Evolutionary conservation across 2,113 vertebrate species (phyloP), one percentile per base, ranked within the genome.

Genomic region (Pogonocichla stellata): DNA sequence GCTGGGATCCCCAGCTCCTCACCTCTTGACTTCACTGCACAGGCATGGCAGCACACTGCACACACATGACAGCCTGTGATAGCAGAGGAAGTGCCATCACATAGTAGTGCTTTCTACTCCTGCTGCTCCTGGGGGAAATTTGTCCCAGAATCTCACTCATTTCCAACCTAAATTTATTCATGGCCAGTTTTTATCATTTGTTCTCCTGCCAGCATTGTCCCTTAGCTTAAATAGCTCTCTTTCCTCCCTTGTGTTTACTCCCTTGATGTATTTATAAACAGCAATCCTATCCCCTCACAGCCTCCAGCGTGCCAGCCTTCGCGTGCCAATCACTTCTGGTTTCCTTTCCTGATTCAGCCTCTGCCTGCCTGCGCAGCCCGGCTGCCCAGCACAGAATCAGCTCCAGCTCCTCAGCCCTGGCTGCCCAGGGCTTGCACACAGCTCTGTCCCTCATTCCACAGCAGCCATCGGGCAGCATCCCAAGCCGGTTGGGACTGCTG

Each of bases 181-280:
- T 5, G 91, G 80, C 72, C 75, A 83, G 80, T 94, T 94, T 95
- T 85, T 86, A 83, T 60, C 80, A 94, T 96, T 96, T 97, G 86
- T 96, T 97, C 88, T 95, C 4, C 1, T 61, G 94, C 96, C 96
- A 97, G 94, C 86, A 86, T 95, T 97, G 95, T 92, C 96, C 94
- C 95, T 90, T 54, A 83, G 94, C 88, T 95, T 85, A 94, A 96
- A 96, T 51, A 97, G 94, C 91, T 97, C 94, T 93, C 75, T 92
- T 93, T 61, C 91, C 92, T 94, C 82, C 94, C 86, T 90, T 90
- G 94, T 95, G 94, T 96, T 96, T 96, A 93, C 92, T 97, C 82
- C 80, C 82, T 95, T 95, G 94, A 97, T 92, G 82, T 97, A 96
- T 96, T 94, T 97, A 96, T 95, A 93, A 93, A 96, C 95, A 94